Base-by-base conservation (phyloP, 2,113 vertebrate species). In the Pyrgilauda ruficollis region DNA sequence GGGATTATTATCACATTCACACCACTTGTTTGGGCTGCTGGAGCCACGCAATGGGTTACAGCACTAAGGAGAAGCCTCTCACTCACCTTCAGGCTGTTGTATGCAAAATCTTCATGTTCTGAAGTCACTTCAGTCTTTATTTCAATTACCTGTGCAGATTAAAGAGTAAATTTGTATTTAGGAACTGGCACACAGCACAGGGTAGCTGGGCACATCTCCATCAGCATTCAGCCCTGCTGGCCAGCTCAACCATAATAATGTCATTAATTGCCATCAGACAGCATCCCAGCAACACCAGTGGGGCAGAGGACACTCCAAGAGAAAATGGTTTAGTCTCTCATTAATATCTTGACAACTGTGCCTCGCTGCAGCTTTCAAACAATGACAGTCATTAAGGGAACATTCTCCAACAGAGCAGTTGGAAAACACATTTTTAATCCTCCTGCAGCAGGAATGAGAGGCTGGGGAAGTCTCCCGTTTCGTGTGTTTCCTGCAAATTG, bases 71-170 rank as follows among this genome's bases (percentile, higher is more conserved):
- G 20, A 19, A 52, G 43, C 75, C 44, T 37, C 81, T 96, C 95
- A 98, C 96, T 97, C 97, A 99, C 99, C 99, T 99, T 99, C 70
- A 99, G 98, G 73, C 98, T 99, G 75, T 99, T 98, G 97, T 99
- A 99, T 8, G 98, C 98, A 62, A 98, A 97, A 70, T 99, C 99
- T 16, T 97, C 98, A 2, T 87, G 96, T 52, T 99, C 98, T 9
- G 96, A 86, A 82, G 98, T 97, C 4, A 96, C 84, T 46, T 97
- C 96, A 43, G 91, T 96, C 87, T 95, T 98, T 2, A 58, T 47
- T 74, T 98, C 98, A 27, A 95, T 97, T 5, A 82, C 90, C 99
- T 99, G 97, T 3, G 17, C 3, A 63, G 67, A 74, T n/a, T 64
- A 52, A 74, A 90, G 79, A 94, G 82, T 1, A 78, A 66, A 66